These are phyloP conservation scores for Noctua comes DNA, from an alignment of 2,888 invertebrate genomes.

Conservation along the genomic window DNA sequence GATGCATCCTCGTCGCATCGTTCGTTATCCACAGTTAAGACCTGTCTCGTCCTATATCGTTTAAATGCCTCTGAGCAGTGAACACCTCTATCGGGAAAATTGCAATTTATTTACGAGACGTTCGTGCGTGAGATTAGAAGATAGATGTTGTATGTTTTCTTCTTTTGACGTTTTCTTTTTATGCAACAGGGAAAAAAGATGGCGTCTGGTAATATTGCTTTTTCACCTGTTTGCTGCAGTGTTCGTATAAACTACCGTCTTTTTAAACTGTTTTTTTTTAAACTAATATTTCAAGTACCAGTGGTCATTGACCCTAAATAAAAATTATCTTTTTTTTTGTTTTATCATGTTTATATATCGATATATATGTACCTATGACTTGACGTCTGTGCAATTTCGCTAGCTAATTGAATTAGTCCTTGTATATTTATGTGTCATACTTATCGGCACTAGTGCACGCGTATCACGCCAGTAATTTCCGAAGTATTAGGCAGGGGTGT, in stretches of 20 bases:
- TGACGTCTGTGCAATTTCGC: not conserved
- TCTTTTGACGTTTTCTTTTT: not conserved
- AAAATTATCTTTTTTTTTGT: not conserved
- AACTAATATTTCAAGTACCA: no score
- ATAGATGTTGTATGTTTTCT: not conserved
- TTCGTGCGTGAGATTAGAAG: not conserved
- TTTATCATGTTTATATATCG: not conserved
- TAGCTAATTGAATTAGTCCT: not conserved
- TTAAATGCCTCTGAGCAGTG: conserved; percentile 23
- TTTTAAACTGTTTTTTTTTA: no score
- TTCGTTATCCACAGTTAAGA: conserved; percentile 45
- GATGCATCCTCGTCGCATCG: conserved; percentile 31
- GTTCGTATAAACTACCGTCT: not conserved
- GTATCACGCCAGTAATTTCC: no score
- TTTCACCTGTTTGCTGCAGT: not conserved
- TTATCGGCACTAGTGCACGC: not conserved
- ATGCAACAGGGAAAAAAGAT: not conserved
- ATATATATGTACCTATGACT: not conserved
- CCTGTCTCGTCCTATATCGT: conserved; percentile 28
- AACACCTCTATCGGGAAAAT: conserved; percentile 1
- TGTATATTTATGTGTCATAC: not conserved
- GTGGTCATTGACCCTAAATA: not conserved
- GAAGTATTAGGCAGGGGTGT: no score
- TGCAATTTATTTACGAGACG: not conserved
- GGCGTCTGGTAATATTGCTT: not conserved